Evolutionary conservation across 2,797 vertebrate genomes (phyloP).

Genomic region (Onychomys arenicola): DNA sequence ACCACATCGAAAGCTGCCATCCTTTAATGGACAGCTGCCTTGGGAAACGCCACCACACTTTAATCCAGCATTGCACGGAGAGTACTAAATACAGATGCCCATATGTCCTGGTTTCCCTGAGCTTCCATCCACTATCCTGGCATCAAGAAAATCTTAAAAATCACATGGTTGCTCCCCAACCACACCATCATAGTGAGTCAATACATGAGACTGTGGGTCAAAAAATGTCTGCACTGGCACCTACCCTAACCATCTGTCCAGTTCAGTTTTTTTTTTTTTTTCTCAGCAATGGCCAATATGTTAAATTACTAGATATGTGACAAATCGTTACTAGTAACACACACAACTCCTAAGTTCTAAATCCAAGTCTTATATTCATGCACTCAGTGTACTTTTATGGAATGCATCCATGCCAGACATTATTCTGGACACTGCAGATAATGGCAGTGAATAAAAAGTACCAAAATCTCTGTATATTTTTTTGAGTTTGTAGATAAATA

Average conservation of each 20-base stretch:
- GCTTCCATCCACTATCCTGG: not conserved
- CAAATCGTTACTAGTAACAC: constrained; percentile 23
- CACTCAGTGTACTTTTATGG: not conserved
- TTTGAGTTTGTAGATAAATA: not conserved
- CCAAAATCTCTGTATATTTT: not conserved
- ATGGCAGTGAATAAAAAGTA: not conserved
- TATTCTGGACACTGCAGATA: not conserved
- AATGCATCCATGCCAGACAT: not conserved
- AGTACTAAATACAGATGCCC: not conserved
- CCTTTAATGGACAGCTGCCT: not conserved
- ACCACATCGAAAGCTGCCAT: not conserved
- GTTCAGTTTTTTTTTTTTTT: not conserved
- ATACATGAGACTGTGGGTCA: constrained; percentile 28
- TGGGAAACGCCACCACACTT: not conserved
- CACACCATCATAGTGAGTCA: not conserved
- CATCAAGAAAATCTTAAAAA: constrained; percentile 5
- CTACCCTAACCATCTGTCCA: constrained; percentile 63
- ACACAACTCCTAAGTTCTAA: not conserved
- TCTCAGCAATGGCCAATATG: not conserved
- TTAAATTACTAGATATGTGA: constrained; percentile 6
- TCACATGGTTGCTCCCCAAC: not conserved
- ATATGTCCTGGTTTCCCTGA: not conserved
- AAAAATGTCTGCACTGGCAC: constrained; percentile 56
- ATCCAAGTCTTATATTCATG: not conserved
- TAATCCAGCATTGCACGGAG: not conserved